Evolutionary conservation across 2,797 vertebrate genomes (phyloP), one percentile per base, ranked within the genome.

Genomic region (Sandelia bainsii): DNA sequence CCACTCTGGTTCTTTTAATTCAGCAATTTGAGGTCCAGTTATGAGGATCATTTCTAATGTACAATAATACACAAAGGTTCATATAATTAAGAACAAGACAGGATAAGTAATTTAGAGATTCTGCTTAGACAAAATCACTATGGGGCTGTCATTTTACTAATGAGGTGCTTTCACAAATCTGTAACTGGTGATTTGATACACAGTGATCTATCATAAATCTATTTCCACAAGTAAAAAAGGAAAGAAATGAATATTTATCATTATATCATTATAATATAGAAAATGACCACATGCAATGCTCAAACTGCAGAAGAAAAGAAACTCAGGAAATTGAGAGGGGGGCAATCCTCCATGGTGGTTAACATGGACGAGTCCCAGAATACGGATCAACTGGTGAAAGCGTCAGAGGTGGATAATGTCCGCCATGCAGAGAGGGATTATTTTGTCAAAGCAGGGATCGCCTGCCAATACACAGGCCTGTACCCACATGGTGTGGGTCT

Each of bases 361-460:
- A 83, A 62, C 61, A 52, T 80, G 67, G 79, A 72, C 34, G 32
- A 58, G 70, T 77, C 85, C 81, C 87, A 82, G 72, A 86, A 84
- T 70, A 74, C 17, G 20, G 81, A 82, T 91, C 83, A 87, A 77
- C 75, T 81, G 86, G 77, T 83, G 73, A 75, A 64, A 72, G 62
- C 76, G 45, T 79, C 75, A 76, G 82, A 87, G 82, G 78, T 86
- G 84, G 85, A 86, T 81, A 82, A 87, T 84, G 82, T 87, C 83
- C 32, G 34, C 80, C 74, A 62, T 68, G 79, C 80, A 83, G 81
- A 77, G 77, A 85, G 75, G 78, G 90, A 93, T 92, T 92, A 91
- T 87, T 82, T 80, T 87, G 90, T 89, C 85, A 82, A 86, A 87
- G 89, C 89, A 71, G 50, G 84, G 83, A 83, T 81, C 27, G 75